A percentile compares a stretch with the other conserved stretches of the same genome.
Conservation (phyloP, 2,888 invertebrate species). For the Chrysina gloriosa region DNA sequence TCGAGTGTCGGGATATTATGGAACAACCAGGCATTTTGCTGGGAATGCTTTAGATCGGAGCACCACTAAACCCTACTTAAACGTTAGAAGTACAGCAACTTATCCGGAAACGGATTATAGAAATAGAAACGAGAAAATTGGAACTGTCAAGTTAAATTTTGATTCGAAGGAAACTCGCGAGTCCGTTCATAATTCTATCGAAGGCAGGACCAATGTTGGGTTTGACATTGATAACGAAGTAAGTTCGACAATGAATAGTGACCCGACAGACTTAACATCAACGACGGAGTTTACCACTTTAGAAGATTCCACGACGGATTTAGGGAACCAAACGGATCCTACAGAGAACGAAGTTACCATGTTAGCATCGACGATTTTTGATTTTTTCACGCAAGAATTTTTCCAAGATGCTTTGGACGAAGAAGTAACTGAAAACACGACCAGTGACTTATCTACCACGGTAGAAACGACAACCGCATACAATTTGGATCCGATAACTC, state of each 20-base stretch:
- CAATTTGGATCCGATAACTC: constrained; percentile 50
- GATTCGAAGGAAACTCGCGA: not conserved
- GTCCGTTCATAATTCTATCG: constrained; percentile 20
- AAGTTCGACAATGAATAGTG: constrained; percentile 32
- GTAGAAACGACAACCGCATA: constrained; percentile 43
- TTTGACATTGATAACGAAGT: constrained; percentile 48
- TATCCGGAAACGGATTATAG: constrained; percentile 34
- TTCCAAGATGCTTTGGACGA: constrained; percentile 21
- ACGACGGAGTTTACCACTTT: constrained; percentile 31
- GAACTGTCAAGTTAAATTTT: too few species aligned
- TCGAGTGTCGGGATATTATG: constrained; percentile 54
- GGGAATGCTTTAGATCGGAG: constrained; percentile 51
- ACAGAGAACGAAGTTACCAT: constrained; percentile 45
- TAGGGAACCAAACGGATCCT: constrained; percentile 32
- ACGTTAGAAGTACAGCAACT: constrained; percentile 39
- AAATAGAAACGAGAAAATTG: constrained; percentile 47
- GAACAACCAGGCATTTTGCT: constrained; percentile 57
- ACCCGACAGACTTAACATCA: constrained; percentile 40
- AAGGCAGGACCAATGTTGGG: constrained; percentile 53
- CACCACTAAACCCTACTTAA: constrained; percentile 51
- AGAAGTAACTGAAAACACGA: not conserved
- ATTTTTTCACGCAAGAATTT: constrained; percentile 40
- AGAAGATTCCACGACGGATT: constrained; percentile 21
- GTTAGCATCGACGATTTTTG: constrained; percentile 47
- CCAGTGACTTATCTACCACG: constrained; percentile 17